phyloP scores from a whole-genome alignment of 2,797 vertebrate species.

The Florisuga fusca region DNA sequence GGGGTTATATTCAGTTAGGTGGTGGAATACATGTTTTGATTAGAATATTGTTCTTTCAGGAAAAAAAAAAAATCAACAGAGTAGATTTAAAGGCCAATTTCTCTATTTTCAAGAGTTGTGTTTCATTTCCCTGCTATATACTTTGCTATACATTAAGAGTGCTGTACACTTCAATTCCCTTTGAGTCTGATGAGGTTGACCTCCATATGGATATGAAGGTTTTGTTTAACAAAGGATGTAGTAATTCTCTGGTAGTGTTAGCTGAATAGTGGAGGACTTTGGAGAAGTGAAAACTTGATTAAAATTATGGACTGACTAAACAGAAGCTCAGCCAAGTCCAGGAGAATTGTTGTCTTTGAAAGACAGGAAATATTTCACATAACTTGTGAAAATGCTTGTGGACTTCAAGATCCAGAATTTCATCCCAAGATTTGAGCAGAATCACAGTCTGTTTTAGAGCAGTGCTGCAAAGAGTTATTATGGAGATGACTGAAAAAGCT shows the following conservation, averaged over 20 bases:
- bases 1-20: not conserved
- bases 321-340: not conserved
- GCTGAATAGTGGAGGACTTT: not conserved
- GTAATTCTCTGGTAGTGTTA: not conserved
- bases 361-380: not conserved
- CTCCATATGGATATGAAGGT: too few species aligned
- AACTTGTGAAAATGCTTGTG: not conserved
- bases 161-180: not conserved
- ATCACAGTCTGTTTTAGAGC: rapidly evolving
- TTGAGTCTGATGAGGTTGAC: not conserved
- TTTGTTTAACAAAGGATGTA: not conserved
- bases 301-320: not conserved
- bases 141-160: not conserved
- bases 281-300: not conserved
- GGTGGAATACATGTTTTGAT: not conserved
- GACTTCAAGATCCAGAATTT: not conserved
- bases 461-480: not conserved
- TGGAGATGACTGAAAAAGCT: not conserved
- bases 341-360: not conserved
- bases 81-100: not conserved
- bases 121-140: not conserved
- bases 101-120: not conserved
- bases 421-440: not conserved
- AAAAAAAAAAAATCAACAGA: not conserved
- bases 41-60: not conserved